Base-by-base conservation (phyloP, 2,797 vertebrate species). In the Takifugu rubripes region DNA sequence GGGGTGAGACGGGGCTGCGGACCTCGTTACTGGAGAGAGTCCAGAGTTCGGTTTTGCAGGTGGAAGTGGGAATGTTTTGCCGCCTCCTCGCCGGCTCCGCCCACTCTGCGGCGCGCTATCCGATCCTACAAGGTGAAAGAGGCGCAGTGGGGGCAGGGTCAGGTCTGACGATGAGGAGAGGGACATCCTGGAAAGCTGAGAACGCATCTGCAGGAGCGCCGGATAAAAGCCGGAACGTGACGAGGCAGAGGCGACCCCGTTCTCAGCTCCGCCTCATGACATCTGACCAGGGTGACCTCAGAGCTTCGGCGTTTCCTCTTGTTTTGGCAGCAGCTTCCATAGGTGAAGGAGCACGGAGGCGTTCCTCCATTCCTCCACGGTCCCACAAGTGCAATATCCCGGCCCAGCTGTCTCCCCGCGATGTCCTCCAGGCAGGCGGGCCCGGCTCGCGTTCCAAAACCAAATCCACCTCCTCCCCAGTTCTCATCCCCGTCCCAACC, bases 81-180 rank as follows among this genome's bases (percentile, higher is more conserved):
- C 12, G 14, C 36, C 36, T 42, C 36, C 36, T 42, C 36, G 36
- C 82, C 61, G 60, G 68, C 61, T 66, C 31, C 31, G 9, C 31
- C 31, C 31, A 11, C 31, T 33, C 31, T 59, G 46, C 54, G 54
- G 57, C 7, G n/a, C 59, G 70, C 75, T 71, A 80, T 88, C 70
- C 66, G 66, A 81, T 67, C 36, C 79, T 73, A 76, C 84, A 83
- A 82, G 82, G 78, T 0, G 51, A 83, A 89, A 87, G 72, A 68
- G 68, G 85, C 89, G 88, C 84, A 88, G 26, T 6, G 47, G 61
- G 68, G 72, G 59, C 52, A 49, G 26, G 48, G 26, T 57, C 33
- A 45, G 29, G 54, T 52, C 73, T 0, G 49, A 67, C 65, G 52
- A 61, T 40, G 8, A 2, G 53, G 63, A 45, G 43, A 25, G 52